Evolutionary conservation across 2,888 invertebrate species (phyloP), one percentile per base, ranked within the genome.

Genomic region (Chelonus formosanus): DNA sequence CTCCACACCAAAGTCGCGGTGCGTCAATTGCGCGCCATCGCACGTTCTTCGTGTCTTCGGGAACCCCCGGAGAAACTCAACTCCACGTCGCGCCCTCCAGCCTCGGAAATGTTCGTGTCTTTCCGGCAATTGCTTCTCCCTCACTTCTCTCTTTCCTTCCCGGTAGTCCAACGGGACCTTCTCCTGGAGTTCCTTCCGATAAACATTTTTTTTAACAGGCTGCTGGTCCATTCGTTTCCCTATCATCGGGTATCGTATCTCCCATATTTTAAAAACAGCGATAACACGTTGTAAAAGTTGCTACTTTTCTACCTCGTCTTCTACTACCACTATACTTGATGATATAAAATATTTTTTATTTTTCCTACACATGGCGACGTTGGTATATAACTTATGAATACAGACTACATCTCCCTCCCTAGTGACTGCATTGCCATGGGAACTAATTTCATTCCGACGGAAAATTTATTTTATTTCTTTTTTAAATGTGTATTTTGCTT

Each of bases 51-150:
- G 68, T 63, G 63, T 70, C 68, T 31, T 48, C 45, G 52, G 35
- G 61, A 50, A 47, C 32, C 36, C 32, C 40, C 31, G 55, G 32
- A 58, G 50, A 40, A 55, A 56, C 47, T 32, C 52, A 43, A 52
- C 47, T 32, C 52, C 40, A 43, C 63, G 69, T 71, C 69, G 67
- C 65, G 63, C 60, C 68, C 69, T 56, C 61, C 53, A 61, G 44
- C 40, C 72, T 79, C 78, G 79, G 79, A 72, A 72, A 73, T 64
- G 74, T 73, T 78, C 79, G 79, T 76, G 73, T 70, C 73, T 74
- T 76, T 75, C 72, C 77, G 75, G 67, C 52, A 63, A 20, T 52
- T 50, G 31, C 52, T 66, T 67, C 64, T 70, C 69, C 62, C 67
- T 56, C 59, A 8, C 31, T 53, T 20, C 40, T 7, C 65, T 61